Conservation (phyloP, 35 echinoderm and acorn worm genomes). For the Acanthaster planci region DNA sequence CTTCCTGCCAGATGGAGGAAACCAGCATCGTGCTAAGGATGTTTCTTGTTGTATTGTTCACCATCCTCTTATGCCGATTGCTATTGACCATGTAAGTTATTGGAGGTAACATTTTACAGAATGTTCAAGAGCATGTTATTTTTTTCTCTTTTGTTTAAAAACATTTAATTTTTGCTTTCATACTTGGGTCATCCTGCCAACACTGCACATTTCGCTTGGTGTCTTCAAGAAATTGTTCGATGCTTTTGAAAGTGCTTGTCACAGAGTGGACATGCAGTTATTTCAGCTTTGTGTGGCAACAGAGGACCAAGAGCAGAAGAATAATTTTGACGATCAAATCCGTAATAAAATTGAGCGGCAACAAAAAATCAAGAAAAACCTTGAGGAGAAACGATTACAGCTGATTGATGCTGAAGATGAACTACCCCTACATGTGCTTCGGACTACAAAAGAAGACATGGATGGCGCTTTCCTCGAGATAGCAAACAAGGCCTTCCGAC, state of each 20-base stretch:
- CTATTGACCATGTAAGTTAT: too few relatives aligned
- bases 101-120: too few relatives aligned
- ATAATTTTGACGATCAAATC: background rate
- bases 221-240: constrained; percentile 4
- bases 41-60: too few relatives aligned
- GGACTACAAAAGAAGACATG: too few relatives aligned
- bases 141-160: too few relatives aligned
- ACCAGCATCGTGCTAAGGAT: background rate
- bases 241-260: background rate
- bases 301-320: background rate
- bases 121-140: too few relatives aligned
- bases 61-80: too few relatives aligned
- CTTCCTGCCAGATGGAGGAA: background rate
- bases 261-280: background rate
- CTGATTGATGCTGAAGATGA: background rate
- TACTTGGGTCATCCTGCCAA: background rate
- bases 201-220: background rate
- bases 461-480: too few relatives aligned
- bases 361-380: background rate
- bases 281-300: background rate
- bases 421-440: too few relatives aligned
- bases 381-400: background rate
- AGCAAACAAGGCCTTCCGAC: too few relatives aligned
- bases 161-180: background rate
- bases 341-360: background rate